Evolutionary conservation across 2,797 vertebrate genomes (phyloP), one percentile per base, ranked within the genome.

Genomic region (Onychomys arenicola): DNA sequence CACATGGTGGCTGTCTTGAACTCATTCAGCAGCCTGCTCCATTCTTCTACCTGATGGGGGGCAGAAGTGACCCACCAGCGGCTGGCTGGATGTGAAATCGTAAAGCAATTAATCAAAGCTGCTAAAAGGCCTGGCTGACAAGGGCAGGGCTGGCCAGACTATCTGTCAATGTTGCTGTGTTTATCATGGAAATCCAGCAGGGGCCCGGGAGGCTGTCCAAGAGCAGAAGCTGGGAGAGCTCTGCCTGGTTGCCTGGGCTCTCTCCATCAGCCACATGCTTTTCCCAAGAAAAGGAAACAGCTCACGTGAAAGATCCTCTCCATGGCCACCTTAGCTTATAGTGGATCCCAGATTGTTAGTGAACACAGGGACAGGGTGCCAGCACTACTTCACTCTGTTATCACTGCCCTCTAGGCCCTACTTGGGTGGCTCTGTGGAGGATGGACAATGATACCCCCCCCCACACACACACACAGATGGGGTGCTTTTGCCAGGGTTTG

Each of bases 71-170:
- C 97, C 97, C 98, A 97, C 98, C 97, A 98, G 96, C 7, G 94
- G 98, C 98, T 96, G 96, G 98, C 99, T 99, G 99, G 99, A 99
- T 86, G 99, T 99, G 98, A 99, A 99, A 99, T 99, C 98, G 99
- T 99, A 99, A 99, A 99, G 99, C 99, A 99, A 99, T 99, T 99
- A 99, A 99, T 99, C 99, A 99, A 99, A 67, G 85, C 96, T 96
- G 97, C 98, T 99, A 99, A 99, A 99, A 99, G 99, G 98, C 98
- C 67, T 90, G 96, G 98, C 98, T 99, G 99, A 99, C 99, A 99
- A 99, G 99, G 98, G 99, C 98, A 98, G 98, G 99, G 99, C 99
- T 97, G 97, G 98, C 98, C 98, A 84, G 97, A 96, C 98, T 99
- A 98, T 99, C 99, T 98, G 99, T 99, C 99, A 98, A 98, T 98